Percentiles rank a stretch among this genome's conserved stretches.
Evolutionary conservation across 2,113 vertebrate species (phyloP).

Genomic region (Prunella fulvescens): DNA sequence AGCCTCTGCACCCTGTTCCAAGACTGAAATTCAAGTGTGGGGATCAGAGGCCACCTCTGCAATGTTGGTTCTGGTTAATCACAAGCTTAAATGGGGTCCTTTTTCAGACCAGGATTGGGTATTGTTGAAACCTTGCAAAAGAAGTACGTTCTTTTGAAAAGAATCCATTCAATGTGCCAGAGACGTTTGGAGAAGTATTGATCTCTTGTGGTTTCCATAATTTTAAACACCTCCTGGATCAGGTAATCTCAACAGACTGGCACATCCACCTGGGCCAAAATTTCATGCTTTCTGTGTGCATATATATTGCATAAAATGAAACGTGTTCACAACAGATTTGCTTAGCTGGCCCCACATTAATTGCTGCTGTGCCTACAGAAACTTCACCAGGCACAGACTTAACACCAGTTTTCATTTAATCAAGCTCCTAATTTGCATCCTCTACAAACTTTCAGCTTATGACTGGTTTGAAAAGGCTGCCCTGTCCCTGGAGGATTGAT

Average conservation of each 20-base stretch:
- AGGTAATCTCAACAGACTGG: slow-evolving; percentile 42
- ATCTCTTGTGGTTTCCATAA: slow-evolving; percentile 15
- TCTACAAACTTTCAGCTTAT: not conserved
- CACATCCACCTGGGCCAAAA: slow-evolving; percentile 25
- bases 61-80: not conserved
- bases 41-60: not conserved
- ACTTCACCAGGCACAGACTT: not conserved
- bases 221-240: slow-evolving; percentile 37
- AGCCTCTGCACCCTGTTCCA: slow-evolving; percentile 5
- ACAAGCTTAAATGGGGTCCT: not conserved
- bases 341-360: slow-evolving; percentile 6
- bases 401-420: not conserved
- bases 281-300: not conserved
- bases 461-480: not conserved
- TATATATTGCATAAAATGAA: not conserved
- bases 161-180: not conserved
- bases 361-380: not conserved
- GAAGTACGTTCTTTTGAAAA: not conserved
- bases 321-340: slow-evolving; percentile 15
- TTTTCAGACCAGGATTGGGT: not conserved
- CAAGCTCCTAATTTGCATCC: slow-evolving; percentile 6
- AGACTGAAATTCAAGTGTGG: not conserved
- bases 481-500: not conserved
- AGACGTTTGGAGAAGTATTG: not conserved
- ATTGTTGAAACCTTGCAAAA: not conserved